phyloP scores from a whole-genome alignment of 2,888 invertebrate genomes.

The Caprella mutica region DNA sequence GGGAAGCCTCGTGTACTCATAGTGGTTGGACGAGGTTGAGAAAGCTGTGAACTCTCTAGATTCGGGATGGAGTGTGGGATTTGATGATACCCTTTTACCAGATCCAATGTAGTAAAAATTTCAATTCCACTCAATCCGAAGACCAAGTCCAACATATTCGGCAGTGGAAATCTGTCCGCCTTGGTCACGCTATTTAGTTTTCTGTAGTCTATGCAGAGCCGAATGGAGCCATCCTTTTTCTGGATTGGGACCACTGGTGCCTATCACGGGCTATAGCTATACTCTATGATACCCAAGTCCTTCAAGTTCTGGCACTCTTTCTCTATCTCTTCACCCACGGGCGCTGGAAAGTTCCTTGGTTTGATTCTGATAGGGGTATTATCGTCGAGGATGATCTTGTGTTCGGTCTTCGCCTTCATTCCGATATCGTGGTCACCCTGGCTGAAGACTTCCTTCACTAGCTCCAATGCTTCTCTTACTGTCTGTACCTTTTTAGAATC shows the following conservation, averaged over 20 bases:
- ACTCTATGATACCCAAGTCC: too few species aligned
- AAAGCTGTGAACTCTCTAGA: neutral
- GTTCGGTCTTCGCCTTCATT: too few species aligned
- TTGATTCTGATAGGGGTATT: too few species aligned
- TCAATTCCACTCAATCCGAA: neutral
- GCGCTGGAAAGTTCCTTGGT: too few species aligned
- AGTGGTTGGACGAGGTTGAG: neutral
- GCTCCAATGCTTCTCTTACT: too few species aligned
- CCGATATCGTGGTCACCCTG: too few species aligned
- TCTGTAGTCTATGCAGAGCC: neutral
- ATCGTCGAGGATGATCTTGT: too few species aligned
- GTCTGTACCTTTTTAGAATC: too few species aligned
- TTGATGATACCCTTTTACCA: neutral
- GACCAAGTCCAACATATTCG: neutral
- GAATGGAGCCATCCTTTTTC: neutral
- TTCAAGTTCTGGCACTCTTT: too few species aligned
- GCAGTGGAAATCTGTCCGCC: neutral
- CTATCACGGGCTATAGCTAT: too few species aligned
- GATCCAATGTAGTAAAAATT: neutral
- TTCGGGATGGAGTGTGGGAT: neutral
- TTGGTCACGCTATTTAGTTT: neutral
- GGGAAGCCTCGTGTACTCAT: neutral
- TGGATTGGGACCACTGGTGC: neutral
- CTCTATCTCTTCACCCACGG: too few species aligned
- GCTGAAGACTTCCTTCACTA: too few species aligned